Conservation (phyloP, 2,113 vertebrate genomes). For the Sceloporus undulatus region DNA sequence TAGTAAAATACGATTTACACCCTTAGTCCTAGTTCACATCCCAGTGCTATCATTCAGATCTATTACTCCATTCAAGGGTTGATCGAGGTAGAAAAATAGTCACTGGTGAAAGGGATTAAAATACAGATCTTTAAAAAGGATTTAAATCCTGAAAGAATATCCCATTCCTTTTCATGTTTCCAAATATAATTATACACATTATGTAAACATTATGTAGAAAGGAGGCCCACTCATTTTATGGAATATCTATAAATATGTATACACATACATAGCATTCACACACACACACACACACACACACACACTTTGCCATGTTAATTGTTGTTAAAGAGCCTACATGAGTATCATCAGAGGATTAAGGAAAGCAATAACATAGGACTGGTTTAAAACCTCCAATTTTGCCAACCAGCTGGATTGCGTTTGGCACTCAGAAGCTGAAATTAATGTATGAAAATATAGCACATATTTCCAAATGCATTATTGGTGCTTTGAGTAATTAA, state of each 20-base stretch:
- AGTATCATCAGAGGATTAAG: not conserved
- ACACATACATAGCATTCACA: no score
- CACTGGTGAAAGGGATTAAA: not conserved
- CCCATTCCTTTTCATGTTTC: not conserved
- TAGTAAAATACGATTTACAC: no score
- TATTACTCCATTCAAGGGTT: not conserved
- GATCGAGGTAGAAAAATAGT: not conserved
- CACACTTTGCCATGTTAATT: not conserved
- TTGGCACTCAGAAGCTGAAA: slow-evolving; percentile 2
- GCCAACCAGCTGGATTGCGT: slow-evolving; percentile 7
- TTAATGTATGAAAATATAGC: slow-evolving; percentile 20
- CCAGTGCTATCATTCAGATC: not conserved
- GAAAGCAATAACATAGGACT: not conserved
- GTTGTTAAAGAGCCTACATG: not conserved
- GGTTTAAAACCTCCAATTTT: slow-evolving; percentile 3
- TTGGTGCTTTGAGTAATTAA: slow-evolving; percentile 10
- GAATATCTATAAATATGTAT: not conserved
- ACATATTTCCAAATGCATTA: slow-evolving; percentile 5
- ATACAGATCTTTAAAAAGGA: not conserved
- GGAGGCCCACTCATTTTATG: not conserved
- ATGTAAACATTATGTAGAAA: not conserved
- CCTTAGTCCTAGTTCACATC: not conserved
- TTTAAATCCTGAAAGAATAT: not conserved
- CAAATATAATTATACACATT: not conserved
- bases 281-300: no score